Evolutionary conservation across 2,888 invertebrate species (phyloP).

Genomic region (Apamea sordens): DNA sequence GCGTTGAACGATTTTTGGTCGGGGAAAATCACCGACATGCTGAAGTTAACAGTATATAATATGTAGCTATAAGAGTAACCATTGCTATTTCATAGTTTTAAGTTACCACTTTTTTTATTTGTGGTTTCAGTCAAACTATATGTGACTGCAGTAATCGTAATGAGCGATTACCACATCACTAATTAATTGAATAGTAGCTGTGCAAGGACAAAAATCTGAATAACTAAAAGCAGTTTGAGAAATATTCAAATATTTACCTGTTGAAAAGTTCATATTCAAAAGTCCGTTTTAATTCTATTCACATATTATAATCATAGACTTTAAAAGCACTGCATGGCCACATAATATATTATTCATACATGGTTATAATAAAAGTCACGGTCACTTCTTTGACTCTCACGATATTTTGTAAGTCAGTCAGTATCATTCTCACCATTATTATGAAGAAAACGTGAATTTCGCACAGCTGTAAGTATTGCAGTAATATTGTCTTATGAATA

Average conservation of each 20-base stretch:
- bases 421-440: constrained; percentile 40
- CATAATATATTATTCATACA: constrained; percentile 28
- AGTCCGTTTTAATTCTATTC: constrained; percentile 13
- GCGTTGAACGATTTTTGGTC: background rate
- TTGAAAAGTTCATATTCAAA: constrained; percentile 3
- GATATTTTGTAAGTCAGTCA: constrained; percentile 48
- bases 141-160: background rate
- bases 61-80: background rate
- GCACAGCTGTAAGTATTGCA: constrained; percentile 51
- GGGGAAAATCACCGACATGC: background rate
- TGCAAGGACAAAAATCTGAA: background rate
- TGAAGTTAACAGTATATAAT: background rate
- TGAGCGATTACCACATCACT: background rate
- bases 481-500: constrained; percentile 29
- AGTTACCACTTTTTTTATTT: background rate
- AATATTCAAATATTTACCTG: constrained; percentile 6
- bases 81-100: background rate
- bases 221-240: constrained; percentile 12
- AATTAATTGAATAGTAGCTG: background rate
- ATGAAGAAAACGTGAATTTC: constrained; percentile 58
- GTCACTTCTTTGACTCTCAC: constrained; percentile 45
- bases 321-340: background rate
- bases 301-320: constrained; percentile 8
- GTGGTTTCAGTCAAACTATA: background rate
- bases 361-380: constrained; percentile 52